Evolutionary conservation across 2,113 vertebrate genomes (phyloP).

Genomic region (Colius striatus): DNA sequence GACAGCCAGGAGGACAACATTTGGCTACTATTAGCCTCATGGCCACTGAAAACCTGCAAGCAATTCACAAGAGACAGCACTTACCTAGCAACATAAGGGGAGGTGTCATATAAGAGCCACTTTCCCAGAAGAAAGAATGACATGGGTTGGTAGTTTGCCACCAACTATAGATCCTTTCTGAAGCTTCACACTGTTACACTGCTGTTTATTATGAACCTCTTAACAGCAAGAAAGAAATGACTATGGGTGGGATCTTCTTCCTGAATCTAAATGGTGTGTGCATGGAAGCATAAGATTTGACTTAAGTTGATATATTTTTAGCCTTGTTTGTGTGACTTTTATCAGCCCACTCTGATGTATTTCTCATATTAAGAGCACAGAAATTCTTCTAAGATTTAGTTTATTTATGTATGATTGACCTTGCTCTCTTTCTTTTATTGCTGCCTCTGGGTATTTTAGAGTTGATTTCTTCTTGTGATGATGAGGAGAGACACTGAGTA

Average conservation of each 20-base stretch:
- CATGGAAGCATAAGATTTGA: neutral
- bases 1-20: neutral
- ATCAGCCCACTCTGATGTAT: neutral
- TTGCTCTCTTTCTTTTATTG: neutral
- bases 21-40: neutral
- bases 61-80: neutral
- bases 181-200: neutral
- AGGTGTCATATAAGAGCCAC: neutral
- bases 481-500: accelerated
- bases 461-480: neutral
- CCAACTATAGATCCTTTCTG: neutral
- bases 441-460: neutral
- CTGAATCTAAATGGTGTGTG: neutral
- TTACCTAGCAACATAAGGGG: neutral
- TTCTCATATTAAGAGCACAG: neutral
- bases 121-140: neutral
- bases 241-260: neutral
- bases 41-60: neutral
- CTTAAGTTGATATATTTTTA: too few species aligned
- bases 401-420: neutral
- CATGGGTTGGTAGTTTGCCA: neutral
- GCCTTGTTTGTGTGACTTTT: neutral
- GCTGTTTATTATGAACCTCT: neutral
- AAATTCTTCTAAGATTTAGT: neutral
- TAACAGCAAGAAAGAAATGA: neutral